Evolutionary conservation across 35 echinoderm and acorn worm genomes (phyloP).

Genomic region (Ptychodera flava): DNA sequence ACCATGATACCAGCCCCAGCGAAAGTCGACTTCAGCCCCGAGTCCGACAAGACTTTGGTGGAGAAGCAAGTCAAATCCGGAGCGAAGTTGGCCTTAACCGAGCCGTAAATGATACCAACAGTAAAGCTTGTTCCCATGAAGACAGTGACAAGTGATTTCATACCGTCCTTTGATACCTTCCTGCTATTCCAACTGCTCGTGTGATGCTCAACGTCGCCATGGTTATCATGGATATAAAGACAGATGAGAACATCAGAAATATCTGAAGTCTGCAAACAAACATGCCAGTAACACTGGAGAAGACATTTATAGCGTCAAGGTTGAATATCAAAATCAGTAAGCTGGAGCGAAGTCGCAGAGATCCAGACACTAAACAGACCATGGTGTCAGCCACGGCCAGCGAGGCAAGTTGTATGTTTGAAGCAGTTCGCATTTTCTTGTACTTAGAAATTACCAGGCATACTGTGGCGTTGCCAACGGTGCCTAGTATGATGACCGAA

Average conservation of each 20-base stretch:
- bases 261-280: not conserved
- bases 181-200: not conserved
- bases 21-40: not conserved
- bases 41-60: not conserved
- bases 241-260: not conserved
- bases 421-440: not conserved
- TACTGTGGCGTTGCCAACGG: not conserved
- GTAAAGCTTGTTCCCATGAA: not conserved
- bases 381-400: not conserved
- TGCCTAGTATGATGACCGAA: not conserved
- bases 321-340: not conserved
- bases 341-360: not conserved
- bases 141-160: not conserved
- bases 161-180: not conserved
- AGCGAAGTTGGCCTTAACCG: not conserved
- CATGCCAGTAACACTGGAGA: not conserved
- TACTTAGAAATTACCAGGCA: not conserved
- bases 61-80: not conserved
- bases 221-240: not conserved
- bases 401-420: not conserved
- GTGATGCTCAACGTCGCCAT: not conserved
- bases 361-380: not conserved
- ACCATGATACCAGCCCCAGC: not conserved
- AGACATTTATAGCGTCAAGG: not conserved
- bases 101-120: not conserved